These are phyloP conservation scores for Spinus pinus DNA, from an alignment of 2,797 vertebrate genomes.

Conservation along the genomic window DNA sequence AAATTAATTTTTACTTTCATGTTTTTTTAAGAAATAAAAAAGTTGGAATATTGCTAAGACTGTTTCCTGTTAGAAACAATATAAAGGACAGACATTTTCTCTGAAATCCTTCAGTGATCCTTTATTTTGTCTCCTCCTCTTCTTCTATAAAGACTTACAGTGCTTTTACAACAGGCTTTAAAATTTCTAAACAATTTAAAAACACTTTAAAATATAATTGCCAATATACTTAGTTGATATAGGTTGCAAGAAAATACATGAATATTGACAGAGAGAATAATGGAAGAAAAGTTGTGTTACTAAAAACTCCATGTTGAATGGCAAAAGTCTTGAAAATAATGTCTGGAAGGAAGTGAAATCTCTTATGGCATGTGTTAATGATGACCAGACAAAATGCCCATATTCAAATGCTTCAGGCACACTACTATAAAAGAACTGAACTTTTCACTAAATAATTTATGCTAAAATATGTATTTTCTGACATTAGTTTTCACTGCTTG, in stretches of 20 bases:
- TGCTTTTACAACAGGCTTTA: neutral
- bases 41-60: neutral
- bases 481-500: slow-evolving; percentile 78
- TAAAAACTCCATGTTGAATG: neutral
- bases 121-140: neutral
- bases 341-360: slow-evolving; percentile 37
- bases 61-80: neutral
- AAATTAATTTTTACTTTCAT: neutral
- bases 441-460: slow-evolving; percentile 79
- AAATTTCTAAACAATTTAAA: neutral
- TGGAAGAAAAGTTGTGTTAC: neutral
- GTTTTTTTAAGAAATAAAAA: neutral
- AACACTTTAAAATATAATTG: neutral
- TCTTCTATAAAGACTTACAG: neutral
- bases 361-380: slow-evolving; percentile 42
- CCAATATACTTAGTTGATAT: neutral
- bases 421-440: slow-evolving; percentile 74
- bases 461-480: slow-evolving; percentile 83
- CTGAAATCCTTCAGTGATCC: neutral
- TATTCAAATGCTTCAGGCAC: slow-evolving; percentile 57
- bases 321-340: slow-evolving; percentile 6
- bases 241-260: neutral
- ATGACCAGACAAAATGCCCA: slow-evolving; percentile 45
- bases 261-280: neutral
- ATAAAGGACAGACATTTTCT: neutral